phyloP scores from a whole-genome alignment of 2,797 vertebrate species.

The Sebastes nivosus region DNA sequence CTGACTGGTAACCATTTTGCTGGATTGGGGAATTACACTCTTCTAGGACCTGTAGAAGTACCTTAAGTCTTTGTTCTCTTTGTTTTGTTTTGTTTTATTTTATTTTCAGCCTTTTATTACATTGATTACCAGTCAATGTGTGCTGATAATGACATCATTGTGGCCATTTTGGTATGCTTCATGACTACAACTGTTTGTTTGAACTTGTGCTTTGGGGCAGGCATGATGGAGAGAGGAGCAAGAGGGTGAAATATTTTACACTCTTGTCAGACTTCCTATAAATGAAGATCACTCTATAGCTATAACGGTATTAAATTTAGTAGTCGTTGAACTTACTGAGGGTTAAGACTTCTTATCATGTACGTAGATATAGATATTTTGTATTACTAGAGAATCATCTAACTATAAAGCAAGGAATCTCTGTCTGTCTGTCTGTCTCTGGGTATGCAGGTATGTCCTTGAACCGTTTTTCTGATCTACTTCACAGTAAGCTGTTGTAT shows the following conservation, averaged over 20 bases:
- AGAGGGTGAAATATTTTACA: constrained; percentile 52
- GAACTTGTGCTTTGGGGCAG: constrained; percentile 58
- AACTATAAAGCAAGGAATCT: too few relatives aligned
- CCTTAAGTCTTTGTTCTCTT: neutral
- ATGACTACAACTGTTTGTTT: constrained; percentile 48
- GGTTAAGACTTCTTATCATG: neutral
- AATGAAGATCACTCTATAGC: constrained; percentile 28
- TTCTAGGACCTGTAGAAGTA: neutral
- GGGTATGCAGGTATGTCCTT: too few relatives aligned
- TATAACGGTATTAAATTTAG: neutral
- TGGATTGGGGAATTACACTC: neutral
- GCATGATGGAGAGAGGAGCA: constrained; percentile 52
- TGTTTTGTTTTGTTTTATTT: neutral
- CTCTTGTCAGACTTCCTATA: constrained; percentile 48
- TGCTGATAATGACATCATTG: too few relatives aligned
- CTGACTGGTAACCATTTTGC: neutral
- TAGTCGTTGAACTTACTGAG: neutral
- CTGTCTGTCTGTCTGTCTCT: too few relatives aligned
- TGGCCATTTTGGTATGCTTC: constrained; percentile 8
- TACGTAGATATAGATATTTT: neutral
- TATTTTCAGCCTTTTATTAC: constrained; percentile 1
- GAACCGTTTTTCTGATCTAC: too few relatives aligned
- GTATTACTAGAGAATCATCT: neutral
- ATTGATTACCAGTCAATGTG: neutral
- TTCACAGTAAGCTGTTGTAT: too few relatives aligned